Evolutionary conservation across 1,140 invertebrate genomes (phyloP).

Genomic region (Argopecten irradians): DNA sequence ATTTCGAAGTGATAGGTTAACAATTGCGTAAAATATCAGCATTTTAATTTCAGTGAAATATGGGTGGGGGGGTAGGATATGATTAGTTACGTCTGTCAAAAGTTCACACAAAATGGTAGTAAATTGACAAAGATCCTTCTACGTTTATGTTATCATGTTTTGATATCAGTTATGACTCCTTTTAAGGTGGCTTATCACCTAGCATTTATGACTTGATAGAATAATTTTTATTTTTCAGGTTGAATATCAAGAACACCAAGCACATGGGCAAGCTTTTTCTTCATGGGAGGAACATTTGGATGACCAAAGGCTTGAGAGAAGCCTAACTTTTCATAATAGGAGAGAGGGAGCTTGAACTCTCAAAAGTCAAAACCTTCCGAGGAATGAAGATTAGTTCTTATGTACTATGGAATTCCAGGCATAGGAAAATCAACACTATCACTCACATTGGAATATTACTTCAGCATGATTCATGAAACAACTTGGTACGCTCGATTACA

Average conservation of each 20-base stretch:
- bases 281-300: constrained; percentile 27
- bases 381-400: constrained; percentile 29
- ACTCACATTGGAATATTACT: constrained; percentile 30
- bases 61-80: no score
- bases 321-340: constrained; percentile 28
- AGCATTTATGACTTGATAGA: no score
- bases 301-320: constrained; percentile 27
- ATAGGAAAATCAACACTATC: constrained; percentile 30
- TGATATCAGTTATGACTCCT: no score
- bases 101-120: no score
- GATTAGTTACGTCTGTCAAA: no score
- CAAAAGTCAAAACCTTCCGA: constrained; percentile 29
- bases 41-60: no score
- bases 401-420: constrained; percentile 29
- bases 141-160: no score
- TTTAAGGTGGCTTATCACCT: no score
- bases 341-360: constrained; percentile 26
- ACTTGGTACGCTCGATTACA: constrained; percentile 26
- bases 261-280: constrained; percentile 26
- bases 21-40: no score
- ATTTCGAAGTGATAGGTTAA: no score
- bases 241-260: constrained; percentile 30
- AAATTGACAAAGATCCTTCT: no score
- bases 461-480: constrained; percentile 25
- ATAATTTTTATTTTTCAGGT: no score